These are phyloP conservation scores for Anaspis maculata DNA, from an alignment of 2,888 invertebrate genomes.

Conservation along the genomic window DNA sequence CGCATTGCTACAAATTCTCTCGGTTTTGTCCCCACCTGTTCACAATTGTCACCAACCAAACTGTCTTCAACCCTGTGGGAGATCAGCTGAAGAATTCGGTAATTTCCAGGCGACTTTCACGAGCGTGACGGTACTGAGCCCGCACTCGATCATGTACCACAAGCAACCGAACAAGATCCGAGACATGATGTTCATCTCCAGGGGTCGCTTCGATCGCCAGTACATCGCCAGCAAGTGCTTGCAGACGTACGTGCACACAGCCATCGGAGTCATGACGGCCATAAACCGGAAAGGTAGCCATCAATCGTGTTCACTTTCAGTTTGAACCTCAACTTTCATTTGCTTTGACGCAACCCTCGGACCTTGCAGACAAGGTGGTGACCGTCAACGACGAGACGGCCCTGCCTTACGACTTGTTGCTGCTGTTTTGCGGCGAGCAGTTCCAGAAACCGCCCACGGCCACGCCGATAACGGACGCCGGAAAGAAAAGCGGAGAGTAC, in stretches of 20 bases:
- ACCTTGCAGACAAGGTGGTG: constrained; percentile 54
- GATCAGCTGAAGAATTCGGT: too few relatives aligned
- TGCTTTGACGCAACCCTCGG: too few relatives aligned
- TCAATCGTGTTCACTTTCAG: too few relatives aligned
- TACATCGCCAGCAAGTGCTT: constrained; percentile 51
- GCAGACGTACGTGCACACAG: constrained; percentile 56
- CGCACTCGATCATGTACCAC: constrained; percentile 48
- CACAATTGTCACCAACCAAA: too few relatives aligned
- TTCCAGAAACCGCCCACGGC: constrained; percentile 43
- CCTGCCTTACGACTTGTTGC: constrained; percentile 48
- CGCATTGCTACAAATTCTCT: too few relatives aligned
- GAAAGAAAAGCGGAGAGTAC: constrained; percentile 30
- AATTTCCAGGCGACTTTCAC: constrained; percentile 48
- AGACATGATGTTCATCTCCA: constrained; percentile 46
- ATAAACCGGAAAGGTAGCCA: constrained; percentile 41
- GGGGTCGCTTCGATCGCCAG: constrained; percentile 47
- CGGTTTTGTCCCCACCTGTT: too few relatives aligned
- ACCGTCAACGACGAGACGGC: constrained; percentile 40
- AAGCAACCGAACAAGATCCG: constrained; percentile 33
- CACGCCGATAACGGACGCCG: too few relatives aligned
- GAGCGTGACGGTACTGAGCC: constrained; percentile 62
- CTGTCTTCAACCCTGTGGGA: too few relatives aligned
- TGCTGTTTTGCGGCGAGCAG: constrained; percentile 50
- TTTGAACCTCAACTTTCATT: too few relatives aligned
- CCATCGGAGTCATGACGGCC: constrained; percentile 48